Evolutionary conservation across 2,797 vertebrate genomes (phyloP).

Genomic region (Tapirus indicus): DNA sequence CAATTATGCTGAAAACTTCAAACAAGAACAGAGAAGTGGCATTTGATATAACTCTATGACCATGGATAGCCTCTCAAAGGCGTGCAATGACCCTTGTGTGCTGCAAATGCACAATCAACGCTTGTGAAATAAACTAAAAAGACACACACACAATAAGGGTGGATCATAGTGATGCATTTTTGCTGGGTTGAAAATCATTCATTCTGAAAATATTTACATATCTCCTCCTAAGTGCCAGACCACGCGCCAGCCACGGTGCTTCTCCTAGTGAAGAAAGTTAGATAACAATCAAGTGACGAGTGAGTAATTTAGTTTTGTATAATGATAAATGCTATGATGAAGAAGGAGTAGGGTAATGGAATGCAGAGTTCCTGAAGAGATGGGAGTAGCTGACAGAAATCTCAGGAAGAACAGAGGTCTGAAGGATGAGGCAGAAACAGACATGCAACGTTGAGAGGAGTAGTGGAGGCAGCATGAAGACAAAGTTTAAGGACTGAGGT

Average conservation of each 20-base stretch:
- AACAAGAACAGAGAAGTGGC: not conserved
- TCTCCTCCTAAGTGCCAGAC: not conserved
- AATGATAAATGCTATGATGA: not conserved
- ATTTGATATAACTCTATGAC: not conserved
- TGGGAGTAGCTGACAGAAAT: not conserved
- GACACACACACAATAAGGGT: not conserved
- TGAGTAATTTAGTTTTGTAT: not conserved
- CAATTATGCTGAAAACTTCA: not conserved
- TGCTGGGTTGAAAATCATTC: not conserved
- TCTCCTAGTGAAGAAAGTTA: not conserved
- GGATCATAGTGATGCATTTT: not conserved
- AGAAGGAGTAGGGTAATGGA: not conserved
- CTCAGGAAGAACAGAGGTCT: not conserved
- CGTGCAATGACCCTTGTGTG: not conserved
- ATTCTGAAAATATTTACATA: not conserved
- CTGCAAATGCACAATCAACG: not conserved
- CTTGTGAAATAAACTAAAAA: not conserved
- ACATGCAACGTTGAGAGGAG: accelerated
- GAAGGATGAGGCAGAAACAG: not conserved
- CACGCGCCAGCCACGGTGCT: accelerated
- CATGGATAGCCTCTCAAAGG: not conserved
- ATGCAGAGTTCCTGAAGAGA: not conserved
- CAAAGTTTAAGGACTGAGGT: not conserved
- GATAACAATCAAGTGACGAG: not conserved
- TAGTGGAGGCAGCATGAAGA: not conserved